Evolutionary conservation across 2,888 invertebrate species (phyloP).

Genomic region (Odontocolon sp.): DNA sequence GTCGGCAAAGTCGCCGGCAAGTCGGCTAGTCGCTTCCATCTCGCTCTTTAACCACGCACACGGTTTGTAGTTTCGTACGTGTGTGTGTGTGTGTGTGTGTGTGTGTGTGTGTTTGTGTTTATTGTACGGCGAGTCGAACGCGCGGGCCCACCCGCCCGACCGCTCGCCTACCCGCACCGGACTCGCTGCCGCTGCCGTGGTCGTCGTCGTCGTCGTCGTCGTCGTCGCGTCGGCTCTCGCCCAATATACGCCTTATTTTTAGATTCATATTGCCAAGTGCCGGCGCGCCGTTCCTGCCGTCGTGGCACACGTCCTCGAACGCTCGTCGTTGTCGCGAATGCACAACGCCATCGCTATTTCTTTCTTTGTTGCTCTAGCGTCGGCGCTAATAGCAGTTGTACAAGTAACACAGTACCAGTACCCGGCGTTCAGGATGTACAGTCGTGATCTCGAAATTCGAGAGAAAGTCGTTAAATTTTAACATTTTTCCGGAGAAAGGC

Average conservation of each 20-base stretch:
- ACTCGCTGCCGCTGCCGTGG: constrained; percentile 50
- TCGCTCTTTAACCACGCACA: constrained; percentile 7
- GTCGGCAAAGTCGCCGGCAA: constrained; percentile 45
- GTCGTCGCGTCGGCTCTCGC: constrained; percentile 68
- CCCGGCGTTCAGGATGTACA: too few species aligned
- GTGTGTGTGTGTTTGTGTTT: not conserved
- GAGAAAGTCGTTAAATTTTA: too few species aligned
- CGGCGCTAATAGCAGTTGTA: not conserved
- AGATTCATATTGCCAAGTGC: constrained; percentile 72
- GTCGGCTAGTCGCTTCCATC: constrained; percentile 39
- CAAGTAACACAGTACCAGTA: not conserved
- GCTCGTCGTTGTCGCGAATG: constrained; percentile 43
- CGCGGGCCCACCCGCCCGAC: constrained; percentile 22
- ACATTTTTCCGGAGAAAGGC: too few species aligned
- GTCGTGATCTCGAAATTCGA: too few species aligned
- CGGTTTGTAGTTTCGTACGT: constrained; percentile 2
- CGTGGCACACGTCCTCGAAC: constrained; percentile 48
- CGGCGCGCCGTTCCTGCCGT: constrained; percentile 55
- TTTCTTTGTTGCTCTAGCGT: not conserved
- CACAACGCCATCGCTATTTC: constrained; percentile 32
- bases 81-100: not conserved
- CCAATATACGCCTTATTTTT: constrained; percentile 76
- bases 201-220: constrained; percentile 25
- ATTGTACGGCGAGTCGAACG: constrained; percentile 28
- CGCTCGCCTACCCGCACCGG: constrained; percentile 14